Evolutionary conservation across 1,140 invertebrate genomes (phyloP).

Genomic region (Kradibia gibbosae): DNA sequence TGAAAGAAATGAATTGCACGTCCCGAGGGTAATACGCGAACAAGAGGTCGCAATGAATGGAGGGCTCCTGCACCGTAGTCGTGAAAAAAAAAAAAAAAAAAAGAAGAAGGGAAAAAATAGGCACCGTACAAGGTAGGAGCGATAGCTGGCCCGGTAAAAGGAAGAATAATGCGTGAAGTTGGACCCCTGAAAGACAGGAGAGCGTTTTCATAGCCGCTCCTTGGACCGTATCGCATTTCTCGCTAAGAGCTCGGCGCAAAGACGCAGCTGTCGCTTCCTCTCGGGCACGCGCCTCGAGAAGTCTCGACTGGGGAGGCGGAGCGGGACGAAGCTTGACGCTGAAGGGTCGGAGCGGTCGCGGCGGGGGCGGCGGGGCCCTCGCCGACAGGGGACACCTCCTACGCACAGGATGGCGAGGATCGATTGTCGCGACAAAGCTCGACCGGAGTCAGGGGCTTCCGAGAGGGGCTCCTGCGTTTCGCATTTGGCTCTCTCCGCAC

Average conservation of each 20-base stretch:
- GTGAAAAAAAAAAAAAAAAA: neutral
- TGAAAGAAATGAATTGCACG: neutral
- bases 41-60: neutral
- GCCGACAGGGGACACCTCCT: conserved; percentile 32
- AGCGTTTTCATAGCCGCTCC: conserved; percentile 15
- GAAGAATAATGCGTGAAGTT: neutral
- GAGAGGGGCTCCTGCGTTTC: neutral
- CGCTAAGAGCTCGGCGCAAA: conserved; percentile 19
- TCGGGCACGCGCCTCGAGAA: conserved; percentile 55
- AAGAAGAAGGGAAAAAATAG: neutral
- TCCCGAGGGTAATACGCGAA: neutral
- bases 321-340: too few species aligned
- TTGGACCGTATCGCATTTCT: conserved; percentile 29
- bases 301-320: too few species aligned
- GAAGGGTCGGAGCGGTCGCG: neutral
- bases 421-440: conserved; percentile 49
- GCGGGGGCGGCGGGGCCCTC: neutral
- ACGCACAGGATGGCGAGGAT: conserved; percentile 54
- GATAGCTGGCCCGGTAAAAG: neutral
- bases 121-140: neutral
- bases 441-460: neutral
- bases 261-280: conserved; percentile 58
- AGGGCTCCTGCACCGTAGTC: neutral
- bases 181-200: neutral
- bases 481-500: neutral